Evolutionary conservation across 2,113 vertebrate genomes (phyloP).

Genomic region (Penelope pileata): DNA sequence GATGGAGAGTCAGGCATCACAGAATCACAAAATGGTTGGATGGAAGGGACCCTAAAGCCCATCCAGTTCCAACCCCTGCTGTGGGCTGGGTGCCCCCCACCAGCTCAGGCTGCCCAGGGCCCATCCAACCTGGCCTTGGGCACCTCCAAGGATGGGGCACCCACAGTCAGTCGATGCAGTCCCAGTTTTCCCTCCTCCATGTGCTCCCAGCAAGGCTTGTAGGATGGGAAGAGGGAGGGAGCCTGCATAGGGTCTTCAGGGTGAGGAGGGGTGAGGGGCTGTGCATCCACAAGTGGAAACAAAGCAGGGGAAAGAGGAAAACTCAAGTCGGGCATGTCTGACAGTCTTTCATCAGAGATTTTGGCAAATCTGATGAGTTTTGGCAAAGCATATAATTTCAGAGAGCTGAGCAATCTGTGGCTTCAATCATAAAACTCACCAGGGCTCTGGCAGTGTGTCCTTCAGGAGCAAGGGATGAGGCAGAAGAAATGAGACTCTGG

Average conservation of each 20-base stretch:
- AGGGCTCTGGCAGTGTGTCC: neutral
- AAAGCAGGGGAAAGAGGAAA: neutral
- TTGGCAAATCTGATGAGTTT: neutral
- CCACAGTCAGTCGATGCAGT: rapidly evolving
- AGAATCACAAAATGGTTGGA: neutral
- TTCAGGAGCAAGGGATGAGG: rapidly evolving
- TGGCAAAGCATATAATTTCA: neutral
- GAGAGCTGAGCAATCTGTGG: neutral
- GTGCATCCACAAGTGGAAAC: neutral
- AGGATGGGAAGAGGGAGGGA: neutral
- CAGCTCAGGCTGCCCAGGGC: neutral
- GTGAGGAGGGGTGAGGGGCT: neutral
- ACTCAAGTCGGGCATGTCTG: rapidly evolving
- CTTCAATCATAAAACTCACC: neutral
- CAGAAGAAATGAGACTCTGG: neutral
- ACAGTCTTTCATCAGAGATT: neutral
- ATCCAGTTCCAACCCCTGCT: neutral
- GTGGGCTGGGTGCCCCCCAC: neutral
- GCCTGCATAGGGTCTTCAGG: neutral
- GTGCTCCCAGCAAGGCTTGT: neutral
- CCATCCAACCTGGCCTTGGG: neutral
- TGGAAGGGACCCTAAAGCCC: neutral
- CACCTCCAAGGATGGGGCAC: neutral
- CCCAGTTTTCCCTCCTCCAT: neutral
- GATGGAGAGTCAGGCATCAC: neutral